Conservation (phyloP, 2,888 invertebrate genomes). For the Drosophila fungiperda region DNA sequence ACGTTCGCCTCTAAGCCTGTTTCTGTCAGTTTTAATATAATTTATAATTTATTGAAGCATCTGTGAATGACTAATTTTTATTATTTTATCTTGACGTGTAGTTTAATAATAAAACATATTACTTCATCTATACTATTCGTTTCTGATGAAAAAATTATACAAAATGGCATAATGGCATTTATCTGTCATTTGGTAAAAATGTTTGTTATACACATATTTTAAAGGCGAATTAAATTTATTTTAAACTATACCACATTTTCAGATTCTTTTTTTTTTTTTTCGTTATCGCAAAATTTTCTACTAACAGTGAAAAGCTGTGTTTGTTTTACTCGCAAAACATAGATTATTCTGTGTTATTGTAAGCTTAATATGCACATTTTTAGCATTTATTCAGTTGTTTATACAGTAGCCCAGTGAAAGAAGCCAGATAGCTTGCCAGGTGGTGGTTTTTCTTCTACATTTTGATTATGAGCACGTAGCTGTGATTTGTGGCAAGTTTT, state of each 20-base stretch:
- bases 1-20: background rate
- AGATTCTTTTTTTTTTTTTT: background rate
- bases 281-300: background rate
- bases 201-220: background rate
- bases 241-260: constrained; percentile 4
- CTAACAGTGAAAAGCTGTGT: constrained; percentile 19
- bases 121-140: constrained; percentile 49
- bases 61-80: constrained; percentile 48
- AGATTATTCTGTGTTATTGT: constrained; percentile 59
- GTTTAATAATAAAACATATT: constrained; percentile 62
- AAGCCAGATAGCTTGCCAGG: constrained; percentile 46
- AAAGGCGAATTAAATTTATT: constrained; percentile 21
- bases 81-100: constrained; percentile 29
- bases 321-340: constrained; percentile 61
- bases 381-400: constrained; percentile 53
- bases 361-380: constrained; percentile 57
- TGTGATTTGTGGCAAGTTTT: constrained; percentile 24
- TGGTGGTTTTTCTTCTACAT: constrained; percentile 11
- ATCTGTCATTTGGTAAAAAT: constrained; percentile 19
- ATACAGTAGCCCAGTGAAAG: constrained; percentile 25
- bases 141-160: constrained; percentile 53
- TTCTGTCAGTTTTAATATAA: constrained; percentile 31
- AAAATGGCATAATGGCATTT: constrained; percentile 43
- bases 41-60: constrained; percentile 15
- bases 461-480: constrained; percentile 12